Evolutionary conservation across 2,113 vertebrate species (phyloP).

Genomic region (Eolophus roseicapilla): DNA sequence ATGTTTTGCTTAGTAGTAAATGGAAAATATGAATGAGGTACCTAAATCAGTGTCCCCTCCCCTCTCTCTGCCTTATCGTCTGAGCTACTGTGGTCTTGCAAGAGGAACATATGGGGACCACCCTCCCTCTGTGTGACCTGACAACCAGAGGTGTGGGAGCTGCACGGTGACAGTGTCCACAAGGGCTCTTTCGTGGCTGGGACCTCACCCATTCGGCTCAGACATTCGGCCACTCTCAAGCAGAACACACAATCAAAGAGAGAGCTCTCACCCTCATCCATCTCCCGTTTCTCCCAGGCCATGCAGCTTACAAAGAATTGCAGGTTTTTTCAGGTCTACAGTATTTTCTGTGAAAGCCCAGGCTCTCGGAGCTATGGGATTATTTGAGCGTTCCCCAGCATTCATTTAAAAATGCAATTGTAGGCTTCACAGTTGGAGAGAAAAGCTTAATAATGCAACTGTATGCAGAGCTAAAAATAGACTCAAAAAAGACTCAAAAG

Average conservation of each 20-base stretch:
- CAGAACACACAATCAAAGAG: background rate
- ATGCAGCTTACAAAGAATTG: background rate
- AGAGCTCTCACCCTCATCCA: background rate
- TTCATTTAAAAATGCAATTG: slow-evolving; percentile 24
- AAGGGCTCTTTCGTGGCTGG: background rate
- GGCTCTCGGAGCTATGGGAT: background rate
- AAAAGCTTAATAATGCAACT: slow-evolving; percentile 47
- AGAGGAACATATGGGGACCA: background rate
- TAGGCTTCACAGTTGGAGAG: slow-evolving; percentile 34
- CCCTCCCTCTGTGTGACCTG: background rate
- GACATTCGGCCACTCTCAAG: background rate
- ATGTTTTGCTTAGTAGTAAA: background rate
- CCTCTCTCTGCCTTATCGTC: background rate
- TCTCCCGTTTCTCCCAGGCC: background rate
- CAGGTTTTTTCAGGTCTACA: background rate
- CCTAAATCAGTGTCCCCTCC: background rate
- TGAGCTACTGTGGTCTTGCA: background rate
- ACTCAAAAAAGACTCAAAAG: background rate
- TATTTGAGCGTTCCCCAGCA: background rate
- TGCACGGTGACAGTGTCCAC: background rate
- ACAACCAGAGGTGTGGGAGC: background rate
- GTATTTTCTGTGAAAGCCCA: background rate
- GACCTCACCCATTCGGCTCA: background rate
- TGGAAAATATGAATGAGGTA: background rate
- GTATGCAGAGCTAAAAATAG: slow-evolving; percentile 45